phyloP scores from a whole-genome alignment of 2,888 invertebrate species.

The Eurois occulta region DNA sequence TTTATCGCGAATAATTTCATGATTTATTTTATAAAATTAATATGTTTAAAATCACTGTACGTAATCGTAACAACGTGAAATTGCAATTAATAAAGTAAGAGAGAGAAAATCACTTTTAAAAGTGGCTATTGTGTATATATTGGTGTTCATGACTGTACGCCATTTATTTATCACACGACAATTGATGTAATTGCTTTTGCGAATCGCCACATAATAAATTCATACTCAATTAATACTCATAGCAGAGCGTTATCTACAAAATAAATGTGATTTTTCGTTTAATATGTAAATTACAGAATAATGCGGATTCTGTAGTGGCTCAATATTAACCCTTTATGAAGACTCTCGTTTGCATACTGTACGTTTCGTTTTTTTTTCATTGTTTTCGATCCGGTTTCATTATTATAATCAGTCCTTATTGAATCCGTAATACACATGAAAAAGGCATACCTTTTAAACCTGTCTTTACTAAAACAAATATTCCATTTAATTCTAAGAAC shows the following conservation, averaged over 20 bases:
- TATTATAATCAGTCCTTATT: background rate
- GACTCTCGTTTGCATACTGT: conserved; percentile 1
- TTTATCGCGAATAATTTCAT: background rate
- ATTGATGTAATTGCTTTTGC: conserved; percentile 53
- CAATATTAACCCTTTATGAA: conserved; percentile 25
- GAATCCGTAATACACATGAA: background rate
- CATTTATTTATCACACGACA: conserved; percentile 43
- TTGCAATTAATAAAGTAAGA: background rate
- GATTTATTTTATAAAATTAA: background rate
- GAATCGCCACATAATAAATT: conserved; percentile 54
- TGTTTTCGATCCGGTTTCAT: background rate
- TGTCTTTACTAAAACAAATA: background rate
- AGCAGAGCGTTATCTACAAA: conserved; percentile 37
- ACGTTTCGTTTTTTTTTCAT: background rate
- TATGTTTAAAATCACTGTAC: background rate
- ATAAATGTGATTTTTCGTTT: conserved; percentile 61
- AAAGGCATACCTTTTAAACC: background rate
- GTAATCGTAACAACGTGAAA: background rate
- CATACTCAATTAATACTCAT: conserved; percentile 56
- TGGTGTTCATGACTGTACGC: background rate
- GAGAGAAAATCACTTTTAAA: background rate
- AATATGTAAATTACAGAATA: conserved; percentile 62
- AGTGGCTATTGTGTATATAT: background rate
- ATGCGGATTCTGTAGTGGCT: conserved; percentile 26
- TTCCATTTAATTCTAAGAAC: background rate